phyloP scores from a whole-genome alignment of 2,797 vertebrate genomes.

The Columba guinea region DNA sequence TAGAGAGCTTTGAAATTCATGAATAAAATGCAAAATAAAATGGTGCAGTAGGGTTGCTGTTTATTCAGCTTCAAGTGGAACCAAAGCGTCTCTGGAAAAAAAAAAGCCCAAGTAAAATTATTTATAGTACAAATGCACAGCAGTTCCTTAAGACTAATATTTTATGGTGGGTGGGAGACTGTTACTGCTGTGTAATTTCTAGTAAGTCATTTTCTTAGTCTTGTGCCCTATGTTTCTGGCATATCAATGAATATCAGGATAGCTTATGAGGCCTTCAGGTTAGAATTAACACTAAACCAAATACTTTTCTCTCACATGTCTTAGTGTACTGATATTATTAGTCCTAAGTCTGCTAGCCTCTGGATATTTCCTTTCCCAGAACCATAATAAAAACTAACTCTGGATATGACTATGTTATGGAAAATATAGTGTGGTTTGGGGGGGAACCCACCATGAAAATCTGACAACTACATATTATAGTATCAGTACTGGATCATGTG shows the following conservation, averaged over 20 bases:
- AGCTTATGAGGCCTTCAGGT: conserved; percentile 5
- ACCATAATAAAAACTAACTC: neutral
- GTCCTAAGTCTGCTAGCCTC: neutral
- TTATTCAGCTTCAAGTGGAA: conserved; percentile 29
- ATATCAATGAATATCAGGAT: neutral
- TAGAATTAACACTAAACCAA: neutral
- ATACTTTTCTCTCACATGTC: neutral
- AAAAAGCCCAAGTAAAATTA: neutral
- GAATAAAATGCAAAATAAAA: conserved; percentile 4
- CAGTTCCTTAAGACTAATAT: conserved; percentile 15
- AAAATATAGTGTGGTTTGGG: neutral
- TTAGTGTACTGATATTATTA: conserved; percentile 8
- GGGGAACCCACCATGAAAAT: neutral
- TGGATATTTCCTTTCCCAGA: conserved; percentile 4
- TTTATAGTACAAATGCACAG: neutral
- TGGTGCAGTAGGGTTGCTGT: neutral
- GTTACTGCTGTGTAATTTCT: conserved; percentile 4
- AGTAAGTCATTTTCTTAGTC: conserved; percentile 10
- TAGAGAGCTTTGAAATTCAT: neutral
- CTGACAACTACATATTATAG: neutral
- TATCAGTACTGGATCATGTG: neutral
- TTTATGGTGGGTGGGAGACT: neutral
- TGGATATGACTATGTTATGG: neutral
- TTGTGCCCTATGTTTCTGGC: conserved; percentile 4
- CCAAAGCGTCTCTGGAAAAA: neutral